phyloP scores from a whole-genome alignment of 2,797 vertebrate genomes.

The Siniperca obscura region DNA sequence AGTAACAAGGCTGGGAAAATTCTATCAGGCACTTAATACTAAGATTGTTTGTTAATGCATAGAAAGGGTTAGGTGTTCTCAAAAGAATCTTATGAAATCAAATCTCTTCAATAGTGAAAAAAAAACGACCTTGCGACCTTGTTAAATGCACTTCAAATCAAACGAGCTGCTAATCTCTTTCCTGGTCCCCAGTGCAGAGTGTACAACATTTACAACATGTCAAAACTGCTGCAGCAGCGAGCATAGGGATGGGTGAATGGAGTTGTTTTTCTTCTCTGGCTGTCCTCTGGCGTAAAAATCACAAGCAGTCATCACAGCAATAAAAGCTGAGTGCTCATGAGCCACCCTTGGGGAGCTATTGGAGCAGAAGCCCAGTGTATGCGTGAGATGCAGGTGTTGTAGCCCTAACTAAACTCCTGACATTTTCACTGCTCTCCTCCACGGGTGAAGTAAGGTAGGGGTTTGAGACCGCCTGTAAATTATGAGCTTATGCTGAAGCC shows the following conservation, averaged over 20 bases:
- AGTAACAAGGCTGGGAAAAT: background rate
- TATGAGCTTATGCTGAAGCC: constrained; percentile 64
- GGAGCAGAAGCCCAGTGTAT: constrained; percentile 52
- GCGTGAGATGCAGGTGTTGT: constrained; percentile 71
- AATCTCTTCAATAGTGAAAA: constrained; percentile 7
- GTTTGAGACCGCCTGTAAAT: constrained; percentile 66
- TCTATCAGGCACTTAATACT: background rate
- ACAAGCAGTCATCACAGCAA: constrained; percentile 66
- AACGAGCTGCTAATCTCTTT: constrained; percentile 41
- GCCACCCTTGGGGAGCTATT: constrained; percentile 65
- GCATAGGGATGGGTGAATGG: constrained; percentile 32
- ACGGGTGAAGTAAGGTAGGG: constrained; percentile 54
- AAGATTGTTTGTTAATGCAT: background rate
- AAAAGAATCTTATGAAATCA: constrained; percentile 8
- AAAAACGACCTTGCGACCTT: constrained; percentile 16
- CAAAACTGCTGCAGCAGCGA: constrained; percentile 23
- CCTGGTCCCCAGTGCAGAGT: constrained; percentile 24
- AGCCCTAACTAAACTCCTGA: constrained; percentile 75
- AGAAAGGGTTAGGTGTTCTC: background rate
- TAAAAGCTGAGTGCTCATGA: constrained; percentile 67
- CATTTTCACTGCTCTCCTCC: constrained; percentile 72
- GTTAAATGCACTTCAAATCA: constrained; percentile 24
- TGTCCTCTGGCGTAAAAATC: constrained; percentile 59
- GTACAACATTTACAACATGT: constrained; percentile 46
- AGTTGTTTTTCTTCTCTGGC: constrained; percentile 61